phyloP scores from a whole-genome alignment of 2,888 invertebrate genomes.

The Cinara cedri region DNA sequence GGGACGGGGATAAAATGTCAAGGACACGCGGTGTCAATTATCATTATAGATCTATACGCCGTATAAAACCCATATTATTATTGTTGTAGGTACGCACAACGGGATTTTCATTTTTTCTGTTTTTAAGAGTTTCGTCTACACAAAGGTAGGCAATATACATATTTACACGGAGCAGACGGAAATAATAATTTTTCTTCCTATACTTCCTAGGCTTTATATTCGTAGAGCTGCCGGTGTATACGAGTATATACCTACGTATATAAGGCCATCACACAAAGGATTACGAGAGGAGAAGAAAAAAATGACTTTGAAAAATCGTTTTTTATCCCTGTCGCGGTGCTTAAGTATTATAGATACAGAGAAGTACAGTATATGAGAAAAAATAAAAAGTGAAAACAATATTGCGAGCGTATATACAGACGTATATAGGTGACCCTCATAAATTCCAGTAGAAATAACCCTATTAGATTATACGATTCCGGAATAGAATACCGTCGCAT shows the following conservation, averaged over 20 bases:
- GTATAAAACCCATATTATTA: no score
- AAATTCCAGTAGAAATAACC: constrained; percentile 17
- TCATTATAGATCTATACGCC: no score
- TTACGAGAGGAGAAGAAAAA: not conserved
- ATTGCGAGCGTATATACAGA: not conserved
- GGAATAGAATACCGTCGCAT: constrained; percentile 31
- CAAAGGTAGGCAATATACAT: not conserved
- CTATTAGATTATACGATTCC: not conserved
- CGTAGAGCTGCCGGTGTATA: no score
- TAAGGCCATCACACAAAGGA: not conserved
- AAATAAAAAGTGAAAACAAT: constrained; percentile 1
- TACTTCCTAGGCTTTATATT: not conserved
- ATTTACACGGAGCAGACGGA: not conserved
- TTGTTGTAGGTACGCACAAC: no score
- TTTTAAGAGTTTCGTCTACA: not conserved
- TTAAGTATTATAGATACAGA: no score
- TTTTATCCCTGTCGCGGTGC: not conserved
- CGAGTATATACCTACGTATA: no score
- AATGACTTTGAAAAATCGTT: constrained; percentile 2
- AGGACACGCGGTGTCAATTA: constrained; percentile 21
- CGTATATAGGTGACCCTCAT: not conserved
- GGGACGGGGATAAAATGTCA: not conserved
- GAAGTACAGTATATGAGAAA: no score
- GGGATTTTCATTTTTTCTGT: constrained; percentile 9
- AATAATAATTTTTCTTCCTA: constrained; percentile 7